Base-by-base conservation (phyloP, 2,888 invertebrate genomes). In the Nasonia oneida region DNA sequence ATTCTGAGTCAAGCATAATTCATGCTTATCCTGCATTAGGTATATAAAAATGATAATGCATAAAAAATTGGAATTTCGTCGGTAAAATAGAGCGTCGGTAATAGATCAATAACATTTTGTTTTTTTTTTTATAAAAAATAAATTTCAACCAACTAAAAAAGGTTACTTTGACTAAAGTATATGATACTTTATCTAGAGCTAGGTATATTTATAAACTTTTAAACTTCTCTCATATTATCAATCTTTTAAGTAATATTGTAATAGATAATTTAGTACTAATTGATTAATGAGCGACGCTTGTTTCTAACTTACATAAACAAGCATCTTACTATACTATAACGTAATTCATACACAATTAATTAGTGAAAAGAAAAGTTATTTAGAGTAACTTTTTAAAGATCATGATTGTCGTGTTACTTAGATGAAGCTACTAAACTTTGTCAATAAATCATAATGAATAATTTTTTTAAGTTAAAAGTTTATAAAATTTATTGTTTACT, bases 151-250 rank as follows among this genome's bases (percentile, higher is more conserved):
- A 82, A 80, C 57, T 76, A 81, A 83, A 85, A 78, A 81, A 81
- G 75, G 80, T 86, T 86, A 84, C 71, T 84, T 86, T 86, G 86
- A 84, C 84, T 86, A 86, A 86, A 84, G 84, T 81, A 67, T 81
- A 81, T 8, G 42, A 78, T 37, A 64, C 70, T 42, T 67, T 47
- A 18, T 53, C n/a, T 75, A 77, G 64, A 39, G 37, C 37, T 81
- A 64, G 73, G 61, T 57, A 67, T 37, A 33, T 61, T 73, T 71
- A 81, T 75, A 81, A 71, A 75, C 80, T 81, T 81, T 81, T 53
- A 81, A 67, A 70, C 79, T 79, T 47, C 10, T 39, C 8, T 61
- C 2, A 42, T 23, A 42, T 42, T 42, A 39, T 18, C 18, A 37
- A 10, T 61, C 15, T 42, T 37, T 67, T 23, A 61, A 39, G n/a